Conservation (phyloP, 2,113 vertebrate species). For the Oryzias melastigma region DNA sequence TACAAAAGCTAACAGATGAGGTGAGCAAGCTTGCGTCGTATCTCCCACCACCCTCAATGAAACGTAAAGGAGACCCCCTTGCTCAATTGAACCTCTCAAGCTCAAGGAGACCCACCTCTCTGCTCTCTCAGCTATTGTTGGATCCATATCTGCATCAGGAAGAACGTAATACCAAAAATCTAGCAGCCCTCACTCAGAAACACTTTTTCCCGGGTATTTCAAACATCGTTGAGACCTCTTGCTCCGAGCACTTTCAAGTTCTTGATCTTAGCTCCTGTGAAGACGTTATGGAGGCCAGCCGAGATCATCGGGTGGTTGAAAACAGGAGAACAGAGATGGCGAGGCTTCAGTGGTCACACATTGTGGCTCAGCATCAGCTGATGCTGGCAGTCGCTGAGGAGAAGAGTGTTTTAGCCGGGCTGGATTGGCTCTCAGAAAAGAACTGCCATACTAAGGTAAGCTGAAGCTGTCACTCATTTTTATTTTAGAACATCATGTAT, state of each 20-base stretch:
- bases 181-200: constrained; percentile 76
- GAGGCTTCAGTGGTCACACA: constrained; percentile 81
- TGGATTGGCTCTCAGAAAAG: constrained; percentile 79
- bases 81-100: constrained; percentile 3
- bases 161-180: constrained; percentile 82
- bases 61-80: constrained; percentile 21
- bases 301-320: constrained; percentile 44
- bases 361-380: constrained; percentile 82
- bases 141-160: constrained; percentile 84
- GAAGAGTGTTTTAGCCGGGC: constrained; percentile 69
- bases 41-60: constrained; percentile 59
- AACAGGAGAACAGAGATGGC: constrained; percentile 76
- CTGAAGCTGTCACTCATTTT: not conserved
- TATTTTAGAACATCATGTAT: not conserved
- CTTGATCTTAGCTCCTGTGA: constrained; percentile 69
- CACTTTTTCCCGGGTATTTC: constrained; percentile 77
- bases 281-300: constrained; percentile 34
- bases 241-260: constrained; percentile 76
- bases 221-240: constrained; percentile 79
- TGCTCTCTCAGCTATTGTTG: constrained; percentile 83
- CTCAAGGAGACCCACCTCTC: constrained; percentile 45
- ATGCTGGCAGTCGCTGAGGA: constrained; percentile 81
- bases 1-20: constrained; percentile 74
- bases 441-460: constrained; percentile 72
- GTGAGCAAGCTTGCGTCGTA: constrained; percentile 74